A percentile compares a stretch with the other conserved stretches of the same genome.
phyloP scores from a whole-genome alignment of 2,113 vertebrate species.

The Lucifuga dentata region DNA sequence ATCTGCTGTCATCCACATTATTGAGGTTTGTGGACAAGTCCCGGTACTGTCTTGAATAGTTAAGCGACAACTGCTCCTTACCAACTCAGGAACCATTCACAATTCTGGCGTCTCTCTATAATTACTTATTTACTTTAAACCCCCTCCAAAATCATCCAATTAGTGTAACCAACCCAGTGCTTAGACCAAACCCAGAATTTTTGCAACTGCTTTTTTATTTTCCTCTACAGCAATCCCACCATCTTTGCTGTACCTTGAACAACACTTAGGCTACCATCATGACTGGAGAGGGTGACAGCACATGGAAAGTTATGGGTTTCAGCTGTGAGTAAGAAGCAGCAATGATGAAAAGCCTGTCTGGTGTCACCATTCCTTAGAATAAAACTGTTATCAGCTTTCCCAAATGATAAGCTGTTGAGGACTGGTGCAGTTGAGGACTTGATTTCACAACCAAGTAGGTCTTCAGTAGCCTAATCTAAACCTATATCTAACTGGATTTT shows the following conservation, averaged over 20 bases:
- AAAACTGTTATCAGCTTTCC: conserved; percentile 14
- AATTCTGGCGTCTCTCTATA: no score
- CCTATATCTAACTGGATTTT: conserved; percentile 28
- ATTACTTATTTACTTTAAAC: no score
- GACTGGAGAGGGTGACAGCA: not conserved
- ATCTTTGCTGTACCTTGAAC: no score
- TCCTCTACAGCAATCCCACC: no score
- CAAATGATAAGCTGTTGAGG: conserved; percentile 10
- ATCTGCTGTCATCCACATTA: no score
- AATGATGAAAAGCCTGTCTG: not conserved
- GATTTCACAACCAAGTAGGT: conserved; percentile 15
- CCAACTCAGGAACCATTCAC: no score
- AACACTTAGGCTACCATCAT: not conserved
- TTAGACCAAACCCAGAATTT: not conserved
- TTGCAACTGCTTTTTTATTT: no score
- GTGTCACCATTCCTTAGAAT: not conserved
- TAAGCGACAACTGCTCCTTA: no score
- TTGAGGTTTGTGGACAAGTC: no score
- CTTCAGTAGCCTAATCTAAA: conserved; percentile 13
- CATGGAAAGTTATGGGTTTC: not conserved
- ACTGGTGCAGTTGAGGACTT: conserved; percentile 11
- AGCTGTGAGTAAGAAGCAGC: no score
- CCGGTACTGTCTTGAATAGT: no score
- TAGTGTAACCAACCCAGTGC: not conserved
- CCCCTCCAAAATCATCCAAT: no score